Conservation (phyloP, 2,888 invertebrate species). For the Leistus spinibarbis region DNA sequence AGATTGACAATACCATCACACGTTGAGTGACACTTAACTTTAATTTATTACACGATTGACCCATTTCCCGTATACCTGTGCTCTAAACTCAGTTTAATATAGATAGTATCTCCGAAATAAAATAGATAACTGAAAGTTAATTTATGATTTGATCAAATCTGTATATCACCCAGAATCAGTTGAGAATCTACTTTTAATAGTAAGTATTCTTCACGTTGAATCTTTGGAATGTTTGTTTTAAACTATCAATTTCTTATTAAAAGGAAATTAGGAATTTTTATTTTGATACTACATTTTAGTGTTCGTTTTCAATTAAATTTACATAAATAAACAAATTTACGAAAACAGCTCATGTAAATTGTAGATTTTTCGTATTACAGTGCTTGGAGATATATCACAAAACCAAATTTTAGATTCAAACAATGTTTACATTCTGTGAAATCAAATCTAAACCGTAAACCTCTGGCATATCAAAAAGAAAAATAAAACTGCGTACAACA, state of each 20-base stretch:
- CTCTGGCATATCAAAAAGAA: no score
- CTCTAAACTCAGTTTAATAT: conserved; percentile 5
- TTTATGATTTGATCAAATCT: conserved; percentile 28
- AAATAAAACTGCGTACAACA: no score
- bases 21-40: conserved; percentile 26
- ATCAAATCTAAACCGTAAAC: no score
- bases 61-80: conserved; percentile 21
- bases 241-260: background rate
- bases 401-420: background rate
- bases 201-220: background rate
- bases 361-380: no score
- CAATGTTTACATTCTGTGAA: no score
- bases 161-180: background rate
- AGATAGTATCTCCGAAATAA: conserved; percentile 20
- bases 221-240: background rate
- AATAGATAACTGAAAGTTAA: conserved; percentile 21
- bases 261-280: background rate
- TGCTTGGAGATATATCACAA: no score
- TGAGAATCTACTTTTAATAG: background rate
- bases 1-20: conserved; percentile 23
- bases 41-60: conserved; percentile 34
- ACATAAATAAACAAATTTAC: background rate
- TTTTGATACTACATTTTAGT: background rate
- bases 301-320: background rate
- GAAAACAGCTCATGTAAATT: no score